A percentile compares a stretch with the other conserved stretches of the same genome.
These are phyloP conservation scores for Eutolmus rufibarbis DNA, from an alignment of 2,888 invertebrate species.

Conservation along the genomic window DNA sequence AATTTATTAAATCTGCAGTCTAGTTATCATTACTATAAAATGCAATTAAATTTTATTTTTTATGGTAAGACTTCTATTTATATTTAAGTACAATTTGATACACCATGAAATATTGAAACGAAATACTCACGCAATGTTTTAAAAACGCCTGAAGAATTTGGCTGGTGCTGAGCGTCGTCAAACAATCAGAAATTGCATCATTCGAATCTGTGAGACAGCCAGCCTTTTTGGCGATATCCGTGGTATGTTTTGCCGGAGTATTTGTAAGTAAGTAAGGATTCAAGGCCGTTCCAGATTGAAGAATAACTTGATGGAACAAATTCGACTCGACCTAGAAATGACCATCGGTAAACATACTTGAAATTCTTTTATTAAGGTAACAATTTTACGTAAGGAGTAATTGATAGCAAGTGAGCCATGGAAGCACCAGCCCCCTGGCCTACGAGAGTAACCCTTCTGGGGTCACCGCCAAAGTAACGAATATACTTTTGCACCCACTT, in stretches of 20 bases:
- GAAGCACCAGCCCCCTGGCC: slow-evolving; percentile 67
- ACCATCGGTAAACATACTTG: not conserved
- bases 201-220: slow-evolving; percentile 55
- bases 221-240: slow-evolving; percentile 59
- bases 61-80: no score
- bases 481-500: slow-evolving; percentile 66
- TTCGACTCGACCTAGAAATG: slow-evolving; percentile 39
- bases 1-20: not conserved
- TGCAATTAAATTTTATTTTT: no score
- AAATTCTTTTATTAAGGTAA: not conserved
- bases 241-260: slow-evolving; percentile 58
- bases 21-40: not conserved
- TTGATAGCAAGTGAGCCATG: slow-evolving; percentile 63
- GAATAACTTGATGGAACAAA: slow-evolving; percentile 64
- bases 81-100: no score
- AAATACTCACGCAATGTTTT: slow-evolving; percentile 21
- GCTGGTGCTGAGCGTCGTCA: slow-evolving; percentile 49
- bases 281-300: slow-evolving; percentile 66
- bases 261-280: slow-evolving; percentile 65
- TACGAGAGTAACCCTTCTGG: slow-evolving; percentile 63
- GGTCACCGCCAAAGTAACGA: slow-evolving; percentile 64
- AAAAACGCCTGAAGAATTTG: slow-evolving; percentile 47
- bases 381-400: slow-evolving; percentile 59
- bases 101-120: not conserved
- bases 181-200: slow-evolving; percentile 52